Evolutionary conservation across 2,113 vertebrate genomes (phyloP), one percentile per base, ranked within the genome.

Genomic region (Rhinolophus ferrumequinum): DNA sequence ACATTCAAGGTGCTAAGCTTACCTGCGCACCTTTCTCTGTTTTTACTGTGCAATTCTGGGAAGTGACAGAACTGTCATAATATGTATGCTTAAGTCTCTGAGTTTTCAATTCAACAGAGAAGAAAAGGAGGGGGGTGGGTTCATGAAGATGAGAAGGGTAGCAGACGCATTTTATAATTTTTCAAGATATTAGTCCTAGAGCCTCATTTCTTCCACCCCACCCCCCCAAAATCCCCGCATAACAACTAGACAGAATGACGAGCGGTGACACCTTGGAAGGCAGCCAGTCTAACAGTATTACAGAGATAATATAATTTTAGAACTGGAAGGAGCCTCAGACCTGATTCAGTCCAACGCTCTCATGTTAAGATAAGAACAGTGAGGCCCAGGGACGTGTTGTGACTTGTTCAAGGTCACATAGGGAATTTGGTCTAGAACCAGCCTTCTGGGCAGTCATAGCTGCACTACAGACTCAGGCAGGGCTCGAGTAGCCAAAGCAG

Each of bases 231-330:
- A 81, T 90, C 60, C n/a, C 90, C 90, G 64, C 54, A 73, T 90
- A 90, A 87, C 44, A 92, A 83, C 64, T 60, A 90, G 90, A 69
- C 60, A 50, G 66, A 90, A 80, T 81, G 87, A 85, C 50, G 77
- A 84, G 75, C 38, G 35, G 18, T 75, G 56, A 87, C 83, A 66
- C 73, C 69, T 89, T 93, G 95, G 92, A 93, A 92, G 95, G 83
- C 93, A 95, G 96, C 83, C 94, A 87, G 90, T 64, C 75, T 66
- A 41, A 18, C 38, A 28, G 94, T 35, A 84, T 95, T 83, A 84
- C 54, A 73, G 41, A 80, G 83, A 87, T 33, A 90, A 88, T 81
- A 88, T 41, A 82, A 94, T 93, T 97, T 96, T 85, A 77, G 90
- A 96, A 72, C 86, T 73, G n/a, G 80, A 93, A 67, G 85, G 62